Percentiles rank a stretch among this genome's conserved stretches.
Conservation (phyloP, 2,888 invertebrate species). For the Heliothis peltigera region DNA sequence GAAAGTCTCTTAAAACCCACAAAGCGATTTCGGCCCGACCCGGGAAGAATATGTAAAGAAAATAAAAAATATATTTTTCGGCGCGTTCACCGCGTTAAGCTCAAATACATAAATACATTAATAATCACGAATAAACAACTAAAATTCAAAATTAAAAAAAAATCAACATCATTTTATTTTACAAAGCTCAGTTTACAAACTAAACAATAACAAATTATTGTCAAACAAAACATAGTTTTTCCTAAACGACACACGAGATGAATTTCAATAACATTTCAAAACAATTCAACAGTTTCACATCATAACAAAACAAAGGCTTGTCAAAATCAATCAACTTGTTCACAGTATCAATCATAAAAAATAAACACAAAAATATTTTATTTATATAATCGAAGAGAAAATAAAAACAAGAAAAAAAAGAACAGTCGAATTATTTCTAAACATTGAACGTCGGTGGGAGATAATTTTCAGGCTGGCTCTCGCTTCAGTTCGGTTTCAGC, state of each 20-base stretch:
- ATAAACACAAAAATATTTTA: neutral
- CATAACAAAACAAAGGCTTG: neutral
- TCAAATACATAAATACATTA: too few species aligned
- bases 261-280: slow-evolving; percentile 22
- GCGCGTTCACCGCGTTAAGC: too few species aligned
- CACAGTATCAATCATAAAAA: slow-evolving; percentile 12
- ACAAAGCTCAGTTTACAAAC: neutral
- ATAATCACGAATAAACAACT: too few species aligned
- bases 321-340: slow-evolving; percentile 6
- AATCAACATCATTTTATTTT: neutral
- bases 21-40: too few species aligned
- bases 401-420: slow-evolving; percentile 13
- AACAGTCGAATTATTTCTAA: slow-evolving; percentile 8
- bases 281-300: neutral
- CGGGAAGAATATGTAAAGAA: too few species aligned
- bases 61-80: too few species aligned
- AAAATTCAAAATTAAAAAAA: neutral
- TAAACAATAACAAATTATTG: neutral
- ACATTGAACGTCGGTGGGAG: slow-evolving; percentile 38
- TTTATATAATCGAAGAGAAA: slow-evolving; percentile 12
- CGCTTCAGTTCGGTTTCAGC: slow-evolving; percentile 73
- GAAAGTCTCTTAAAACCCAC: too few species aligned
- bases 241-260: slow-evolving; percentile 9
- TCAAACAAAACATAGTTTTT: neutral
- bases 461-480: slow-evolving; percentile 64